Evolutionary conservation across 2,113 vertebrate genomes (phyloP).

Genomic region (Cyphomyrus discorhynchus): DNA sequence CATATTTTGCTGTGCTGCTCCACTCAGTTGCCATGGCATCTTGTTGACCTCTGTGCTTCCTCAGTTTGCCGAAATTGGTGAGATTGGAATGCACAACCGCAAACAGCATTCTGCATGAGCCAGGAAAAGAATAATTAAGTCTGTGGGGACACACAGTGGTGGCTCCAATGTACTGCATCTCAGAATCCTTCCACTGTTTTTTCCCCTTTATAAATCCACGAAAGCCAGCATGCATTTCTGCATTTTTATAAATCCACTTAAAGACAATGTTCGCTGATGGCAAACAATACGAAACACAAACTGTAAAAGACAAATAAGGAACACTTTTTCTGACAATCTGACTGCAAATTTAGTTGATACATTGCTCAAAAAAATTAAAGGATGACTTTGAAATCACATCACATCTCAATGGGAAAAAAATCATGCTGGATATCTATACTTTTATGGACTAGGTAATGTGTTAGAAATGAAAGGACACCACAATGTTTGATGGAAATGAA

Average conservation of each 20-base stretch:
- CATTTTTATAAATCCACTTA: background rate
- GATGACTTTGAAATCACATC: too few relatives aligned
- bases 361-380: too few relatives aligned
- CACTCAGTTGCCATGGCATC: background rate
- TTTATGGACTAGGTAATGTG: too few relatives aligned
- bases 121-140: background rate
- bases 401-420: too few relatives aligned
- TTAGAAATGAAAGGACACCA: too few relatives aligned
- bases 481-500: too few relatives aligned
- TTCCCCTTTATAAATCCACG: background rate
- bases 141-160: constrained; percentile 7
- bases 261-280: too few relatives aligned
- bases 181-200: background rate
- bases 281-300: background rate
- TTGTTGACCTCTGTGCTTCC: background rate
- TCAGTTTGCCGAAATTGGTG: background rate
- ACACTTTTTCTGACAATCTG: background rate
- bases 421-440: too few relatives aligned
- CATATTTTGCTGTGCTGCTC: background rate
- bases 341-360: too few relatives aligned
- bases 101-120: background rate
- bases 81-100: background rate
- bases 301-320: background rate
- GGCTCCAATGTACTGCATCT: background rate
- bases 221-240: background rate